A percentile compares a stretch with the other conserved stretches of the same genome.
phyloP scores from a whole-genome alignment of 2,888 invertebrate species.

The Netelia inedita region DNA sequence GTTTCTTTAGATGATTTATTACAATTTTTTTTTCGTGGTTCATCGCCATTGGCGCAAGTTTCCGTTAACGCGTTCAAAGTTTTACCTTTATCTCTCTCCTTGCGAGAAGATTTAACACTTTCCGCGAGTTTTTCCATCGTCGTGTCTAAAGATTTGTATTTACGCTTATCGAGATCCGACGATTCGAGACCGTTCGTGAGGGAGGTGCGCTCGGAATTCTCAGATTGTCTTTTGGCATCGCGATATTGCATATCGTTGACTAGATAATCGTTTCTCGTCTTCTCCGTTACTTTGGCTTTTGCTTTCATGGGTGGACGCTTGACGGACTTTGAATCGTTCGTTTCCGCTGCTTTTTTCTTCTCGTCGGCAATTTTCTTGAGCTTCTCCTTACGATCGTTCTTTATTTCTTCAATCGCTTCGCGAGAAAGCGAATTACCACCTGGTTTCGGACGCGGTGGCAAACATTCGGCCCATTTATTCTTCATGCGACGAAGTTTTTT shows the following conservation, averaged over 20 bases:
- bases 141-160: not conserved
- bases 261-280: conserved; percentile 87
- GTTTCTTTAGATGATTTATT: not conserved
- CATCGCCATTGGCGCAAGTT: conserved; percentile 5
- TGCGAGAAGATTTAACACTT: not conserved
- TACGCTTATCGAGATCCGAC: conserved; percentile 3
- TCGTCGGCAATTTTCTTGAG: conserved; percentile 86
- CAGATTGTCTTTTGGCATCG: not conserved
- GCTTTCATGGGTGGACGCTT: conserved; percentile 73
- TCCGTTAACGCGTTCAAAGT: not conserved
- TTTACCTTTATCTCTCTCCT: not conserved
- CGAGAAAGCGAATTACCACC: conserved; percentile 6
- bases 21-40: not conserved
- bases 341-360: conserved; percentile 80
- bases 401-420: conserved; percentile 76
- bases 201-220: conserved; percentile 13
- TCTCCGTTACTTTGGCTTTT: conserved; percentile 86
- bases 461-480: conserved; percentile 70
- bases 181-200: not conserved
- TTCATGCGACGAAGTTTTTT: conserved; percentile 64
- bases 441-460: conserved; percentile 57
- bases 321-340: conserved; percentile 58
- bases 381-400: conserved; percentile 86
- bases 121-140: not conserved
- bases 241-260: conserved; percentile 65